phyloP scores from a whole-genome alignment of 2,113 vertebrate species.

The Alaudala cheleensis region DNA sequence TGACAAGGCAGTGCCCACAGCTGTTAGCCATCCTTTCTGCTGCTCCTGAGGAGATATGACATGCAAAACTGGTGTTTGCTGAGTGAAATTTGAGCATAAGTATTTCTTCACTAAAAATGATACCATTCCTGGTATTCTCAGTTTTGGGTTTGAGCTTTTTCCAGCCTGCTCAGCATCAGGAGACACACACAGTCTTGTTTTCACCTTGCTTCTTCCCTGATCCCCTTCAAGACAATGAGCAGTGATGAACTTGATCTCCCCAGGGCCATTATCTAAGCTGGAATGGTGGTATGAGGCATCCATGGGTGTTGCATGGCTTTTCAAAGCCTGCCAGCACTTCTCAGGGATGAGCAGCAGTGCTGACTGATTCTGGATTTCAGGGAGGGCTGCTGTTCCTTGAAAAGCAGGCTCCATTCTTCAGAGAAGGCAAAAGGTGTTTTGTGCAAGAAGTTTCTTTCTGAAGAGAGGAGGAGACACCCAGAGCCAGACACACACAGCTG shows the following conservation, averaged over 20 bases:
- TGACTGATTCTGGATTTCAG: not conserved
- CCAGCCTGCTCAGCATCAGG: accelerated
- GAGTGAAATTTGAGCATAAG: not conserved
- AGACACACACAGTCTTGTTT: accelerated
- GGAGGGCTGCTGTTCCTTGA: not conserved
- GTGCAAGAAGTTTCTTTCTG: not conserved
- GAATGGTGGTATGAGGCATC: not conserved
- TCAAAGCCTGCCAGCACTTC: not conserved
- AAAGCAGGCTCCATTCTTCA: not conserved
- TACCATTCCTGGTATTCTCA: not conserved
- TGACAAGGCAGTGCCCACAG: not conserved
- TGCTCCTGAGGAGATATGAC: not conserved
- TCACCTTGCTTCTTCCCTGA: not conserved
- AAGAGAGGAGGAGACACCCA: not conserved
- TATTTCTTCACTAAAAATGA: not conserved
- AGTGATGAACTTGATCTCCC: not conserved
- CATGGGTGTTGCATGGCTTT: not conserved
- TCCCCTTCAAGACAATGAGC: not conserved
- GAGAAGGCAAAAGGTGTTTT: not conserved
- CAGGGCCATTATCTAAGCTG: not conserved
- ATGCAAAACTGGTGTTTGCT: not conserved
- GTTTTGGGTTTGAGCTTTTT: not conserved
- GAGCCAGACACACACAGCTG: not conserved
- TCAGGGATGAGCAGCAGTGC: not conserved
- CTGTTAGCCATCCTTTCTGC: not conserved